Evolutionary conservation across 2,113 vertebrate genomes (phyloP), one percentile per base, ranked within the genome.

Genomic region (Puntigrus tetrazona): DNA sequence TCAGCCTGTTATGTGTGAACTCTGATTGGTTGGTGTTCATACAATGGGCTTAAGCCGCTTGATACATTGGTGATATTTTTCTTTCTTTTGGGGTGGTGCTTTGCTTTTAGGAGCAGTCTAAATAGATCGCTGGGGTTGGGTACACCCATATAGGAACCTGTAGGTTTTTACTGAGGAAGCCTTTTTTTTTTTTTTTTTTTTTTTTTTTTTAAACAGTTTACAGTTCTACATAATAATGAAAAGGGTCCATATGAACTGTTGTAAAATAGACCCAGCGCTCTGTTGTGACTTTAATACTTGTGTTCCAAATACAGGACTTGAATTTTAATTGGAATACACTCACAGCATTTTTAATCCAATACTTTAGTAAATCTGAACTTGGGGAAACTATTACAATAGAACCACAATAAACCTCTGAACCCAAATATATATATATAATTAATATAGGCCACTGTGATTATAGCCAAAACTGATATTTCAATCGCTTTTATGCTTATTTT

Each of bases 1-100:
- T 78, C 55, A 61, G 77, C 55, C 55, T 61, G 45, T 9, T 34
- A 55, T 34, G 76, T 61, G 55, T 78, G 76, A 78, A 61, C 57
- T 41, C 36, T 18, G 76, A 14, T 61, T 36, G 55, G 55, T 43
- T 78, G 76, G 22, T 78, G 52, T 61, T 22, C 41, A n/a, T 27
- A 41, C 29, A 7, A 8, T 41, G 34, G 52, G n/a, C 20, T 78
- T 9, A 78, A 18, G 50, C 50, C 43, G 52, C 61, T 27, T 52
- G 72, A 52, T 5, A 4, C 18, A 14, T 76, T 61, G 52, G 36
- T 78, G 52, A 11, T 61, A 18, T 78, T 38, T 61, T 41, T 27
- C 52, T 14, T 57, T 41, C n/a, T 43, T 76, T 61, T 41, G 11
- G 69, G 36, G 36, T 5, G 55, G 14, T 41, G n/a, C 55, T 78